Conservation (phyloP, 2,888 invertebrate genomes). For the Galerucella pusilla region DNA sequence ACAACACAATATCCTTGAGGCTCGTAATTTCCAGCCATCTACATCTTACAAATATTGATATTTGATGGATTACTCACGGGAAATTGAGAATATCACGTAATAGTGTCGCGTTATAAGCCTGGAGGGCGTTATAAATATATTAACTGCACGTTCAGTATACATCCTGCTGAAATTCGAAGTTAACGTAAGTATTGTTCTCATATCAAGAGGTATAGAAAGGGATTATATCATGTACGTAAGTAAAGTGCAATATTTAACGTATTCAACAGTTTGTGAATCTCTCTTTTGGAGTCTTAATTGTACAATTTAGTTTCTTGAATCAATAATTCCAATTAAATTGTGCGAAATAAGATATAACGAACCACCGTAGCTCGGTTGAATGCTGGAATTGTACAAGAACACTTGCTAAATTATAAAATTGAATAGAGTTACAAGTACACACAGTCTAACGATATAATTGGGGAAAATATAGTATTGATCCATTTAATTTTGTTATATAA, state of each 20-base stretch:
- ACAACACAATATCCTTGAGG: not conserved
- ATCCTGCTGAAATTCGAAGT: slow-evolving; percentile 41
- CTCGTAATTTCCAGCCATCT: slow-evolving; percentile 7
- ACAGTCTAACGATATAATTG: no score
- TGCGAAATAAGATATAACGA: no score
- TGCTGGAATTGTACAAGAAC: no score
- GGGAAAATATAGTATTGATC: no score
- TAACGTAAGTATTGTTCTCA: slow-evolving; percentile 41
- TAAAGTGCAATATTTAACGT: not conserved
- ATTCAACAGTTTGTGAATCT: no score
- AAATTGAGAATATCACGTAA: slow-evolving; percentile 25
- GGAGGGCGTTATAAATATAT: slow-evolving; percentile 45
- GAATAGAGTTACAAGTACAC: no score
- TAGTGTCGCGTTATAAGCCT: slow-evolving; percentile 64
- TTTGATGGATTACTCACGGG: slow-evolving; percentile 14
- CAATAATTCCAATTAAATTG: no score
- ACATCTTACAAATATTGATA: slow-evolving; percentile 24
- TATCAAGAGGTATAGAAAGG: slow-evolving; percentile 42
- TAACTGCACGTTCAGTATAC: slow-evolving; percentile 40
- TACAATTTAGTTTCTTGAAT: no score
- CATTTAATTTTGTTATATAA: no score
- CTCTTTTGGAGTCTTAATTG: no score
- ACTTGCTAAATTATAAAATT: no score
- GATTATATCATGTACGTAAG: not conserved
- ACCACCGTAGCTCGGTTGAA: no score